Evolutionary conservation across 2,113 vertebrate genomes (phyloP).

Genomic region (Microcebus jonahi): DNA sequence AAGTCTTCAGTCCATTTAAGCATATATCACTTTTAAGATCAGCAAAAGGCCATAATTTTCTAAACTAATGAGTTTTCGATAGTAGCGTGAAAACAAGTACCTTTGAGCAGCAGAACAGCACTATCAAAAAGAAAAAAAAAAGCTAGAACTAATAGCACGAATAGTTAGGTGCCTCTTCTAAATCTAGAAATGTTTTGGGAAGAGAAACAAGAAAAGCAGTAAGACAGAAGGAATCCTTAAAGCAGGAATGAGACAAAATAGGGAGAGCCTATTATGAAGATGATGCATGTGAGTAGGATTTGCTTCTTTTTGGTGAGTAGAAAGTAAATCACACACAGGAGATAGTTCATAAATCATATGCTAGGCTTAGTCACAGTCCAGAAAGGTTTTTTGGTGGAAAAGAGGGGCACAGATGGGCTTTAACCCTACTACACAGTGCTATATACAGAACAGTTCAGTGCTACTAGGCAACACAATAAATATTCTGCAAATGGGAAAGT

Average conservation of each 20-base stretch:
- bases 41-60: slow-evolving; percentile 52
- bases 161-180: not conserved
- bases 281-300: not conserved
- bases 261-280: not conserved
- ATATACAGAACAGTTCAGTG: not conserved
- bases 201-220: not conserved
- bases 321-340: not conserved
- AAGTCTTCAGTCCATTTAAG: slow-evolving; percentile 2
- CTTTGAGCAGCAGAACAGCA: not conserved
- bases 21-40: slow-evolving; percentile 25
- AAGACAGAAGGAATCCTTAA: not conserved
- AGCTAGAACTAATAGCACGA: not conserved
- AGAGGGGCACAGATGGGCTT: not conserved
- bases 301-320: not conserved
- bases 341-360: not conserved
- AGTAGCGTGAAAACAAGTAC: slow-evolving; percentile 16
- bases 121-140: not conserved
- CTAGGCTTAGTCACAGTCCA: not conserved
- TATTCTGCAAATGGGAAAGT: slow-evolving; percentile 46
- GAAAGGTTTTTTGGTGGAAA: slow-evolving; percentile 38
- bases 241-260: not conserved
- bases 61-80: not conserved
- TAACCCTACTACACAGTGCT: not conserved
- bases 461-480: slow-evolving; percentile 37
- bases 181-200: slow-evolving; percentile 38